Conservation (phyloP, 2,797 vertebrate genomes). For the Remorina albescens region DNA sequence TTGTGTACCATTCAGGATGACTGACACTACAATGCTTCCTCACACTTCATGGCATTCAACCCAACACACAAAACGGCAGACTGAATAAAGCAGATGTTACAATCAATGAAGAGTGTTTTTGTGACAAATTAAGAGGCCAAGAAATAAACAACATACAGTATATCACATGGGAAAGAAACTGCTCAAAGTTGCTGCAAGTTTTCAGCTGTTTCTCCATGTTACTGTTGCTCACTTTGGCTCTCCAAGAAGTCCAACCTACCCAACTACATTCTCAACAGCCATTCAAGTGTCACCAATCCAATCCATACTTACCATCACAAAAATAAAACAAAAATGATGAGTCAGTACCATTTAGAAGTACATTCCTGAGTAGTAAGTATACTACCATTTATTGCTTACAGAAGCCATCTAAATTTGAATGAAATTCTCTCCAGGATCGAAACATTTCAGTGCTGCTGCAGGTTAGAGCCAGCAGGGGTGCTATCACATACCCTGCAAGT, state of each 20-base stretch:
- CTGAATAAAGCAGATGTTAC: slow-evolving; percentile 51
- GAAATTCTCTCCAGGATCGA: slow-evolving; percentile 7
- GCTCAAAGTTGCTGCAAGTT: slow-evolving; percentile 79
- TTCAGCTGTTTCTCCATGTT: slow-evolving; percentile 68
- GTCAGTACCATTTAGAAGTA: slow-evolving; percentile 50
- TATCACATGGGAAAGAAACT: slow-evolving; percentile 66
- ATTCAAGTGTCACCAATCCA: slow-evolving; percentile 29
- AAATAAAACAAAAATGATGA: slow-evolving; percentile 63
- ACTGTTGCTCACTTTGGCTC: slow-evolving; percentile 62
- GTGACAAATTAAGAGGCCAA: slow-evolving; percentile 37
- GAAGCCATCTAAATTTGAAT: slow-evolving; percentile 18
- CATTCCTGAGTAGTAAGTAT: slow-evolving; percentile 62
- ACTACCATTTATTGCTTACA: slow-evolving; percentile 38
- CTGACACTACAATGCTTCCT: background rate
- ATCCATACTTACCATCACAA: slow-evolving; percentile 75
- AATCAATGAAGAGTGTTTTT: slow-evolving; percentile 34
- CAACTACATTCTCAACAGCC: slow-evolving; percentile 51
- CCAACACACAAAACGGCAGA: slow-evolving; percentile 46
- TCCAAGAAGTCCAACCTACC: slow-evolving; percentile 30
- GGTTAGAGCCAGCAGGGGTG: slow-evolving; percentile 65
- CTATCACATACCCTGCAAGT: slow-evolving; percentile 65
- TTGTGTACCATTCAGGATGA: slow-evolving; percentile 15
- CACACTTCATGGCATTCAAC: slow-evolving; percentile 26
- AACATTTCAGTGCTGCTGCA: slow-evolving; percentile 52
- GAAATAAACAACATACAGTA: slow-evolving; percentile 46